These are phyloP conservation scores for Rhopilema esculentum DNA, from an alignment of 30 jellyfish, hydroid and myxozoan species.

Conservation along the genomic window DNA sequence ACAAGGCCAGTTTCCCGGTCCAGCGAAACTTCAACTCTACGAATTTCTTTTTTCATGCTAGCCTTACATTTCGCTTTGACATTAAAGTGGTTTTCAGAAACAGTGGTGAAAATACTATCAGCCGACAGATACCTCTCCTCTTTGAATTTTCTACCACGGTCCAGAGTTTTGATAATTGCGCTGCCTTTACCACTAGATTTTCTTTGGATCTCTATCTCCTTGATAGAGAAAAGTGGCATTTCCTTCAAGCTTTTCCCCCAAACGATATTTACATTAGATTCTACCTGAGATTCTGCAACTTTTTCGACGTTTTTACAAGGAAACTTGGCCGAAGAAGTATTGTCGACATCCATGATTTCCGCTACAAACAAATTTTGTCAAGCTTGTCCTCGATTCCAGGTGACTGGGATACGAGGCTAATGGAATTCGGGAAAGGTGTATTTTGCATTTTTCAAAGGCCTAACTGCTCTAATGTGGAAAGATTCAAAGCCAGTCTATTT, in stretches of 20 bases:
- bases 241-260: constrained; percentile 54
- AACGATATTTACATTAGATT: background rate
- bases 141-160: constrained; percentile 46
- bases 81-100: constrained; percentile 1
- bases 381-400: constrained; percentile 13
- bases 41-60: constrained; percentile 37
- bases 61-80: constrained; percentile 54
- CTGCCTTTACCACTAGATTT: constrained; percentile 40
- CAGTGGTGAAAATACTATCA: constrained; percentile 16
- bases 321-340: constrained; percentile 4
- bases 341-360: constrained; percentile 10
- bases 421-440: constrained; percentile 28
- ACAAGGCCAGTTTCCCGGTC: constrained; percentile 25
- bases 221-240: constrained; percentile 42
- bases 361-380: constrained; percentile 1
- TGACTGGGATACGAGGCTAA: constrained; percentile 7
- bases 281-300: background rate
- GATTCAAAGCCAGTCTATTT: too few relatives aligned
- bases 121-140: constrained; percentile 45
- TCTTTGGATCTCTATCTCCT: constrained; percentile 38
- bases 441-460: too few relatives aligned
- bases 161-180: constrained; percentile 45
- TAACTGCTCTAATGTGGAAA: too few relatives aligned
- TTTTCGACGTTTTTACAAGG: constrained; percentile 3
- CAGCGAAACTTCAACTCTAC: constrained; percentile 12